These are phyloP conservation scores for Anorthoa munda DNA, from an alignment of 2,888 invertebrate species.

Conservation along the genomic window DNA sequence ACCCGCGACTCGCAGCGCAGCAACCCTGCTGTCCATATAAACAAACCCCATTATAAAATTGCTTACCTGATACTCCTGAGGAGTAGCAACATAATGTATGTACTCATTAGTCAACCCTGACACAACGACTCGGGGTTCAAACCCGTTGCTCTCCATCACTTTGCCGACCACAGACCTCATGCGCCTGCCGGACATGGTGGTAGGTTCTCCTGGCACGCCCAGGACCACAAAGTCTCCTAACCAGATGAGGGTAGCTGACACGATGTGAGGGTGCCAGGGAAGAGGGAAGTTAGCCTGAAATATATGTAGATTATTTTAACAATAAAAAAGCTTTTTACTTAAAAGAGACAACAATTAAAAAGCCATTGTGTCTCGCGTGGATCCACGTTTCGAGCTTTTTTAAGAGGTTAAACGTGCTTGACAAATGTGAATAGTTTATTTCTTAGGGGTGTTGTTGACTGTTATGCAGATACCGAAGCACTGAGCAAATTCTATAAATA, in stretches of 20 bases:
- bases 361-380: too few relatives aligned
- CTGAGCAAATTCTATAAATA: too few relatives aligned
- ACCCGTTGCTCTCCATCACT: conserved; percentile 82
- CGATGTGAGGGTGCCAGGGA: conserved; percentile 95
- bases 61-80: conserved; percentile 94
- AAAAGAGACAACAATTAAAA: too few relatives aligned
- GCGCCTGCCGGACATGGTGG: conserved; percentile 96
- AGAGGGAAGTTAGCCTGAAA: conserved; percentile 91
- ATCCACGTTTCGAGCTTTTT: too few relatives aligned
- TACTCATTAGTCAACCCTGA: conserved; percentile 96
- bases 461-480: too few relatives aligned
- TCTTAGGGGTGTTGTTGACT: too few relatives aligned
- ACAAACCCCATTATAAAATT: background rate
- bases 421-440: too few relatives aligned
- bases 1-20: too few relatives aligned
- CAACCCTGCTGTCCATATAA: background rate
- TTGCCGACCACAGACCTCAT: conserved; percentile 86
- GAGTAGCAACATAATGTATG: conserved; percentile 95
- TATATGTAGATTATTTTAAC: background rate
- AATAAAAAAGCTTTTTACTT: too few relatives aligned
- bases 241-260: conserved; percentile 93
- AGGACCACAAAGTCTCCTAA: conserved; percentile 93
- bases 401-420: background rate
- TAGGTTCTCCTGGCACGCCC: conserved; percentile 96
- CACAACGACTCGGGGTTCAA: conserved; percentile 91